Evolutionary conservation across 2,113 vertebrate genomes (phyloP).

Genomic region (Nymphicus hollandicus): DNA sequence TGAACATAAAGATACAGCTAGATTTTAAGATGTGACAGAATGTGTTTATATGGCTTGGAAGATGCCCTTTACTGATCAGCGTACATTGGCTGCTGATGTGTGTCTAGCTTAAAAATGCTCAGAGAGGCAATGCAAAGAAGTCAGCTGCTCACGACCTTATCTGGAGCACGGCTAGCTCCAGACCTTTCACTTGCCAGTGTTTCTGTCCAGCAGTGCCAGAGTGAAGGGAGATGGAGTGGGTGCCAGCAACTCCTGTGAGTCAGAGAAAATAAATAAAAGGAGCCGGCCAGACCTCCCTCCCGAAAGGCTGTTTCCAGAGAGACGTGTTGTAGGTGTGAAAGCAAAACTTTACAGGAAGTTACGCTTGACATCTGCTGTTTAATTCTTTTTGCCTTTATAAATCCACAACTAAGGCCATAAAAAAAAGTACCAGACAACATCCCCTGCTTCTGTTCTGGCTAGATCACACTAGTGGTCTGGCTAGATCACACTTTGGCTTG

Average conservation of each 20-base stretch:
- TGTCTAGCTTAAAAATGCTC: not conserved
- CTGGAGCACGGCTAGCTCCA: not conserved
- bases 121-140: not conserved
- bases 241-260: not conserved
- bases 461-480: not conserved
- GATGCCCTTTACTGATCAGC: not conserved
- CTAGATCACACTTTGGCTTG: not conserved
- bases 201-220: not conserved
- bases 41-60: not conserved
- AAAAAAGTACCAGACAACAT: not conserved
- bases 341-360: not conserved
- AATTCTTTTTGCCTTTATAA: not conserved
- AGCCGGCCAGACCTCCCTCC: not conserved
- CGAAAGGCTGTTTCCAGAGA: not conserved
- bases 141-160: not conserved
- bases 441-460: not conserved
- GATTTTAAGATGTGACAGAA: not conserved
- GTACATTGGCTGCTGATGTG: not conserved
- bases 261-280: constrained; percentile 1
- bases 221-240: not conserved
- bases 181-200: not conserved
- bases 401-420: not conserved
- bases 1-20: not conserved
- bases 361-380: not conserved
- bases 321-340: not conserved